Evolutionary conservation across 2,113 vertebrate species (phyloP).

Genomic region (Rhabdornis inornatus): DNA sequence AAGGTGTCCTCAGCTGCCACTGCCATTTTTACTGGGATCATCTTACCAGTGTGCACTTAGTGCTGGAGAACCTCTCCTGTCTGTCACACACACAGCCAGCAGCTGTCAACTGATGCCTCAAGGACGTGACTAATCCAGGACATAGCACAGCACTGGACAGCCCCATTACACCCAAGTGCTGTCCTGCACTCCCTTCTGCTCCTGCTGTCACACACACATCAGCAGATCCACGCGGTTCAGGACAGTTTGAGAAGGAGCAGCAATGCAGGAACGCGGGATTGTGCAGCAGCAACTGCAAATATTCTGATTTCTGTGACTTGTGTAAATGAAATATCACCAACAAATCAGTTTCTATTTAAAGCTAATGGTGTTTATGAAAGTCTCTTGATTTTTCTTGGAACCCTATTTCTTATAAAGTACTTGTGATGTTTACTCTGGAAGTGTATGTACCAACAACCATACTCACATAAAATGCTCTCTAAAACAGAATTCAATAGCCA

Average conservation of each 20-base stretch:
- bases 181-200: neutral
- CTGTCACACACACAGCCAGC: neutral
- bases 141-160: neutral
- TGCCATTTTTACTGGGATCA: rapidly evolving
- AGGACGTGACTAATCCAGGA: neutral
- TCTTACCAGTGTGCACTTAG: neutral
- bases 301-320: neutral
- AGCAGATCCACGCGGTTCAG: neutral
- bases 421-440: neutral
- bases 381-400: neutral
- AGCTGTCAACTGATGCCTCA: neutral
- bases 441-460: neutral
- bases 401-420: neutral
- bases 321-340: neutral
- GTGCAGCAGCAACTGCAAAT: neutral
- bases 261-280: neutral
- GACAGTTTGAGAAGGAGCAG: neutral
- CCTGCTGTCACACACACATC: neutral
- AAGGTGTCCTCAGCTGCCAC: neutral
- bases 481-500: neutral
- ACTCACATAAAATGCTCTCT: neutral
- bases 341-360: neutral
- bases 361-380: neutral
- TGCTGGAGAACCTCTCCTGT: neutral
- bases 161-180: neutral